A percentile compares a stretch with the other conserved stretches of the same genome.
These are phyloP conservation scores for Sarcophaga variegata DNA, from an alignment of 2,888 invertebrate genomes.

Conservation along the genomic window DNA sequence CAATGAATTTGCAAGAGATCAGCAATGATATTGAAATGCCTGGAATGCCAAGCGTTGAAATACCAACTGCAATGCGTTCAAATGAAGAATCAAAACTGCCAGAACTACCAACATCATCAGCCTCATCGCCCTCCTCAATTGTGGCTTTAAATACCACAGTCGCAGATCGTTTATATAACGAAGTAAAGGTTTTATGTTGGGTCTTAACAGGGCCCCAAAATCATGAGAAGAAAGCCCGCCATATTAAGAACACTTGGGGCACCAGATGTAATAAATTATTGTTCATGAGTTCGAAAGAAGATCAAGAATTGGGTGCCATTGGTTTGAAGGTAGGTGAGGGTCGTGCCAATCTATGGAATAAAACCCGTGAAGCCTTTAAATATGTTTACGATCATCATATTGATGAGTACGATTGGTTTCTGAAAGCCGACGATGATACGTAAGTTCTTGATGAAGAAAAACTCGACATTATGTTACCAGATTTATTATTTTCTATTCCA, in stretches of 20 bases:
- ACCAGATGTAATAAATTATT: constrained; percentile 92
- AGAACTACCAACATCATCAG: neutral
- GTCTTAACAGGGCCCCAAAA: constrained; percentile 95
- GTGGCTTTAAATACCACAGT: constrained; percentile 78
- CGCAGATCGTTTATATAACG: constrained; percentile 87
- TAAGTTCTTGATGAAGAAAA: constrained; percentile 83
- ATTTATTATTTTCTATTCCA: constrained; percentile 76
- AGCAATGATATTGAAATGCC: constrained; percentile 8
- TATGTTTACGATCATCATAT: constrained; percentile 92
- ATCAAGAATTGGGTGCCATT: constrained; percentile 88
- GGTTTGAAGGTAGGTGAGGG: constrained; percentile 92
- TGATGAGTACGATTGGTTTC: constrained; percentile 95
- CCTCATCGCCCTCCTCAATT: too few relatives aligned
- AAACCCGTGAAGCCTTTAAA: constrained; percentile 95
- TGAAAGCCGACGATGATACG: constrained; percentile 99
- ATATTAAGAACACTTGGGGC: constrained; percentile 98
- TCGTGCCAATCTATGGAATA: constrained; percentile 94
- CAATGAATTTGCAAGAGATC: constrained; percentile 34
- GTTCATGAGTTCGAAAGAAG: constrained; percentile 91
- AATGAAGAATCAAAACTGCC: neutral
- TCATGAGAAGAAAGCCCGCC: constrained; percentile 91
- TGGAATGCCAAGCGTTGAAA: neutral
- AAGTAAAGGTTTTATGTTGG: constrained; percentile 96
- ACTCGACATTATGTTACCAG: neutral
- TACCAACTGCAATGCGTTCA: neutral